phyloP scores from a whole-genome alignment of 1,140 invertebrate genomes.

The Brachionus angularis region DNA sequence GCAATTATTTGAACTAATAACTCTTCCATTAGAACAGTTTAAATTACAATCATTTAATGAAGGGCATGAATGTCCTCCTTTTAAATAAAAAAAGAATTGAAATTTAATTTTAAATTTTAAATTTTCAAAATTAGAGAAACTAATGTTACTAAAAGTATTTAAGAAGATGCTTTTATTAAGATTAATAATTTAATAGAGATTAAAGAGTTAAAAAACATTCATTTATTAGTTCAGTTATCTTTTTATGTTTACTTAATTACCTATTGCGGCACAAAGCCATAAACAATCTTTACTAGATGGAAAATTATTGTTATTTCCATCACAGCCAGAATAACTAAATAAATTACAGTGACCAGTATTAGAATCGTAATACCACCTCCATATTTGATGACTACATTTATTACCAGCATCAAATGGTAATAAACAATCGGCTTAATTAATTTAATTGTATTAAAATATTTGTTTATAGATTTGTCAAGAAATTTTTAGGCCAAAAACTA shows the following conservation, averaged over 20 bases:
- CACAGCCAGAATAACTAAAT: conserved; percentile 55
- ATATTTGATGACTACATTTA: conserved; percentile 39
- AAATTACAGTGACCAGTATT: conserved; percentile 52
- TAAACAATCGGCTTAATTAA: conserved; percentile 37
- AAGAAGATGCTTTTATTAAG: background rate
- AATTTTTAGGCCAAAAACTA: background rate
- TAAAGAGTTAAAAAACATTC: background rate
- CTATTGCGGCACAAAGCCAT: background rate
- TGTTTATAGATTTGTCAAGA: background rate
- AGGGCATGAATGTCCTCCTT: background rate
- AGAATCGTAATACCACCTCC: conserved; percentile 47
- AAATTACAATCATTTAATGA: background rate
- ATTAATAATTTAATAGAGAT: background rate
- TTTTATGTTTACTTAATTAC: background rate
- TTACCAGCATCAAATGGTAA: conserved; percentile 33
- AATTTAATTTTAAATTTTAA: background rate
- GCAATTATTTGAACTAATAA: conserved; percentile 6
- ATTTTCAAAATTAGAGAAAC: background rate
- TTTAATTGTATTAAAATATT: conserved; percentile 2
- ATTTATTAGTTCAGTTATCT: background rate
- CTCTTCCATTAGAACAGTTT: conserved; percentile 19
- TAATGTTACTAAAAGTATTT: background rate
- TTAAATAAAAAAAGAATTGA: background rate
- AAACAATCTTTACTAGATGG: conserved; percentile 31
- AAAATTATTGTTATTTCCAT: conserved; percentile 44